Evolutionary conservation across 1,140 invertebrate genomes (phyloP).

Genomic region (Macrotrachela quadricornifera): DNA sequence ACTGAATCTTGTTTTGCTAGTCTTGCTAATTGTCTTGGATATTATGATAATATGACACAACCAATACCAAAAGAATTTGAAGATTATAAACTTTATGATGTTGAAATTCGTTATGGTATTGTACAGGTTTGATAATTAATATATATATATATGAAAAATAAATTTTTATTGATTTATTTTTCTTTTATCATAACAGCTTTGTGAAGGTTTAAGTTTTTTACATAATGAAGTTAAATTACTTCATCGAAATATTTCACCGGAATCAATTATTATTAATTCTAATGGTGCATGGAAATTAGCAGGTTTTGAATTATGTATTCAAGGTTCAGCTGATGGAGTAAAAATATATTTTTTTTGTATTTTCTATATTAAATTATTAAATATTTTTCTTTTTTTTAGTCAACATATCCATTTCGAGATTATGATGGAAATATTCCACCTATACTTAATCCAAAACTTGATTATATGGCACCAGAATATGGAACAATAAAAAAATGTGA

Average conservation of each 20-base stretch:
- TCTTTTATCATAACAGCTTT: constrained; percentile 14
- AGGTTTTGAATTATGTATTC: constrained; percentile 27
- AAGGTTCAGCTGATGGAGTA: constrained; percentile 1
- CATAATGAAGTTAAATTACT: constrained; percentile 28
- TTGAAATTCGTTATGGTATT: constrained; percentile 87
- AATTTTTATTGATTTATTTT: not conserved
- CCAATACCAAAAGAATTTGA: constrained; percentile 41
- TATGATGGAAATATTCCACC: constrained; percentile 50
- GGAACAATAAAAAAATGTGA: constrained; percentile 24
- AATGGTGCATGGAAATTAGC: constrained; percentile 29
- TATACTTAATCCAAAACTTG: constrained; percentile 25
- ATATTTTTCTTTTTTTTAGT: constrained; percentile 17
- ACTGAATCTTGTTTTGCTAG: constrained; percentile 85
- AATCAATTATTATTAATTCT: constrained; percentile 23
- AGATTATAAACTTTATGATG: constrained; percentile 56
- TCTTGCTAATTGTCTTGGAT: constrained; percentile 47
- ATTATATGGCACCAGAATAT: constrained; percentile 34
- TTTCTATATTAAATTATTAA: not conserved
- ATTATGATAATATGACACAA: constrained; percentile 17
- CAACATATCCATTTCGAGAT: constrained; percentile 53
- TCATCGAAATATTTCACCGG: constrained; percentile 26
- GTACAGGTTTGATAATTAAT: constrained; percentile 42
- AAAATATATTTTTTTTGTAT: not conserved
- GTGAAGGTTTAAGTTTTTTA: constrained; percentile 25
- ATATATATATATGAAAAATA: no score